phyloP scores from a whole-genome alignment of 92 coral and sea anemone genomes.

The Nematostella vectensis region DNA sequence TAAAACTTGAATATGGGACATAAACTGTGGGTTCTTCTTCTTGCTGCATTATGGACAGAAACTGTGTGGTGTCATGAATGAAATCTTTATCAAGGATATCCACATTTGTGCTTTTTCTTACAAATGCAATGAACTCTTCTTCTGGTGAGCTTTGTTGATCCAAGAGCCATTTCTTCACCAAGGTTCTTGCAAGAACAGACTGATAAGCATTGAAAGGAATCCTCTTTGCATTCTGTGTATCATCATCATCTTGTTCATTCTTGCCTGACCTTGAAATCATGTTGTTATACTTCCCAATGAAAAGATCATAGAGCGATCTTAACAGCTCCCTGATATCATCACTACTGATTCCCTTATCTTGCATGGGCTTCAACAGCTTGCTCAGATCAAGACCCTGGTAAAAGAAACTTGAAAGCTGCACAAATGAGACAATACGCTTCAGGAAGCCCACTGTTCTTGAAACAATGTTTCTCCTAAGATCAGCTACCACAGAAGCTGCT shows the following conservation, averaged over 20 bases:
- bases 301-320: slow-evolving; percentile 16
- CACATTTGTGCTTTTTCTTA: slow-evolving; percentile 8
- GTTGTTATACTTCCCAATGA: slow-evolving; percentile 37
- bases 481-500: slow-evolving; percentile 38
- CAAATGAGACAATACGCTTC: slow-evolving; percentile 32
- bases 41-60: slow-evolving; percentile 18
- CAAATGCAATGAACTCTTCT: slow-evolving; percentile 33
- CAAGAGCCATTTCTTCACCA: slow-evolving; percentile 38
- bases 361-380: slow-evolving; percentile 18
- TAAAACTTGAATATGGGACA: slow-evolving; percentile 22
- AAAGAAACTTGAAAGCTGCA: slow-evolving; percentile 19
- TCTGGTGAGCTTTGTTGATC: slow-evolving; percentile 9
- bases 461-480: slow-evolving; percentile 39
- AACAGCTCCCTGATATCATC: slow-evolving; percentile 12
- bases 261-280: slow-evolving; percentile 12
- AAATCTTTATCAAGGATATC: slow-evolving; percentile 26
- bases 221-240: slow-evolving; percentile 4
- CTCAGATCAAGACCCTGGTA: slow-evolving; percentile 19
- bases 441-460: slow-evolving; percentile 24
- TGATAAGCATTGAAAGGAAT: slow-evolving; percentile 35
- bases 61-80: slow-evolving; percentile 5
- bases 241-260: slow-evolving; percentile 1
- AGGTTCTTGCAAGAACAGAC: slow-evolving; percentile 51
- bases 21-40: slow-evolving; percentile 12
- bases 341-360: slow-evolving; percentile 23